A percentile compares a stretch with the other conserved stretches of the same genome.
Evolutionary conservation across 2,888 invertebrate species (phyloP).

Genomic region (Tridacna gigas): DNA sequence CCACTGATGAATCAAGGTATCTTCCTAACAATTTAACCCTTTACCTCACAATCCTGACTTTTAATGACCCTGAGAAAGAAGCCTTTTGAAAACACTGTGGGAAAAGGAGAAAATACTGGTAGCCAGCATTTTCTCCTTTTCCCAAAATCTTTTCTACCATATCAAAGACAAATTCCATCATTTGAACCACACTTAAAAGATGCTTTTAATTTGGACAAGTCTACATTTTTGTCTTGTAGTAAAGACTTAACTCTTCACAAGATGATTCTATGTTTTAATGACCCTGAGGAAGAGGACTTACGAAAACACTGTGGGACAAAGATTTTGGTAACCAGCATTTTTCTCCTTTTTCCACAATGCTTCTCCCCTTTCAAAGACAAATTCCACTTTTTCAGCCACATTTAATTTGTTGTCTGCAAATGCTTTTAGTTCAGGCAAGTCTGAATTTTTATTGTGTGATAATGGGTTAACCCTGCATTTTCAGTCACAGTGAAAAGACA

Average conservation of each 20-base stretch:
- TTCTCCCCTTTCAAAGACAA: no score
- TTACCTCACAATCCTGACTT: no score
- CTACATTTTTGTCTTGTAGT: neutral
- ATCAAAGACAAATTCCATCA: no score
- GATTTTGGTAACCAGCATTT: neutral
- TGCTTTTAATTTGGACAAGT: neutral
- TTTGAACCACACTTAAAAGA: neutral
- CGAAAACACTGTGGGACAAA: neutral
- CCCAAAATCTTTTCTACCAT: no score
- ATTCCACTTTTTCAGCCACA: no score
- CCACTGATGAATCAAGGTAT: conserved; percentile 12
- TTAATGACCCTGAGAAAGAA: no score
- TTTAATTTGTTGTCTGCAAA: neutral
- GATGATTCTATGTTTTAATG: no score
- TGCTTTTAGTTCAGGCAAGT: neutral
- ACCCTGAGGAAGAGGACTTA: no score
- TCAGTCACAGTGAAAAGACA: no score
- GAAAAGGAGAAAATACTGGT: neutral
- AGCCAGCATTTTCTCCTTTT: neutral
- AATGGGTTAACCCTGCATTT: neutral
- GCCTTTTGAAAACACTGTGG: neutral
- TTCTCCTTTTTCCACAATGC: neutral
- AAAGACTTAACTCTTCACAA: neutral
- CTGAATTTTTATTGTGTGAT: neutral
- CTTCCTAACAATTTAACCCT: neutral